Evolutionary conservation across 1,140 invertebrate genomes (phyloP).

Genomic region (Neuroterus valhalla): DNA sequence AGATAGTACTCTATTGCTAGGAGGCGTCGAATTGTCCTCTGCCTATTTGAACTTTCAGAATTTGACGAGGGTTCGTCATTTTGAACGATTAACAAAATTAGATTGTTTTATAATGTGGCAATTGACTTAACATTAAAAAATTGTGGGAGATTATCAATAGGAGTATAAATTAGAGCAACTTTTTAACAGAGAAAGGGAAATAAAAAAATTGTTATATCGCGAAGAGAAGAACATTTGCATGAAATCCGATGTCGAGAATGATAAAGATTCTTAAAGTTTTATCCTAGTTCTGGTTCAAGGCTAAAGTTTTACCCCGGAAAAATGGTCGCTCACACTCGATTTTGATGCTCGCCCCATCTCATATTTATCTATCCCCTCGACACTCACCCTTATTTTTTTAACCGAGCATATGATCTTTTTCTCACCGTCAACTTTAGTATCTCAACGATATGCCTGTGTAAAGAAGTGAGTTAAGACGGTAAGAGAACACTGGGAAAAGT

Average conservation of each 20-base stretch:
- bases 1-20: too few relatives aligned
- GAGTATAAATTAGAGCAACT: too few relatives aligned
- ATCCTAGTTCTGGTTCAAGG: not conserved
- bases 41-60: too few relatives aligned
- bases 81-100: too few relatives aligned
- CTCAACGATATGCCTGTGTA: slow-evolving; percentile 3
- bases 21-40: too few relatives aligned
- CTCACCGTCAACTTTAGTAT: slow-evolving; percentile 2
- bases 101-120: too few relatives aligned
- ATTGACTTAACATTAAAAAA: too few relatives aligned
- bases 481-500: not conserved
- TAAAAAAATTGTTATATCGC: too few relatives aligned
- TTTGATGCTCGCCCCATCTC: not conserved
- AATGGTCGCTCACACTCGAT: not conserved
- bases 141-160: too few relatives aligned
- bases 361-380: not conserved
- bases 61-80: too few relatives aligned
- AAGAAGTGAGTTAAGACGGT: not conserved
- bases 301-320: not conserved
- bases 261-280: not conserved
- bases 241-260: not conserved
- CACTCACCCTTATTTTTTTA: slow-evolving; percentile 4
- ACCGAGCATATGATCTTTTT: slow-evolving; percentile 10
- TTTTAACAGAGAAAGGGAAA: too few relatives aligned
- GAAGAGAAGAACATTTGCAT: too few relatives aligned